Conservation (phyloP, 2,797 vertebrate species). For the Rhadinocentrus ornatus region DNA sequence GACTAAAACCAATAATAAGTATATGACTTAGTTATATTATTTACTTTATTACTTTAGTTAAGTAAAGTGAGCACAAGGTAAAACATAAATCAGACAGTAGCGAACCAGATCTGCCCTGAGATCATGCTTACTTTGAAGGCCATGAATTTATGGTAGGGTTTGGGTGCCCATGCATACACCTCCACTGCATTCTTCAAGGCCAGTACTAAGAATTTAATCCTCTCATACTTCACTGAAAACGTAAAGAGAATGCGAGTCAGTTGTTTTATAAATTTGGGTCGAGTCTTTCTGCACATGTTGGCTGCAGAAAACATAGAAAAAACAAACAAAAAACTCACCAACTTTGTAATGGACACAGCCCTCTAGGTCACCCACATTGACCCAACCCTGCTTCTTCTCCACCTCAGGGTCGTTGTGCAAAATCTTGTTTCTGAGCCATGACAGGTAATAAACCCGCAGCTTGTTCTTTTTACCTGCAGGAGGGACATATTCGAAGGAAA, state of each 20-base stretch:
- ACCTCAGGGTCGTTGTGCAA: constrained; percentile 94
- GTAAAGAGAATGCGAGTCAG: not conserved
- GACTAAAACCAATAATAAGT: constrained; percentile 75
- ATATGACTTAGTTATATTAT: not conserved
- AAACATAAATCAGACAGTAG: not conserved
- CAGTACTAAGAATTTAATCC: constrained; percentile 93
- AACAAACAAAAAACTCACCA: constrained; percentile 74
- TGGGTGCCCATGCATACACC: constrained; percentile 95
- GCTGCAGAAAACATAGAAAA: not conserved
- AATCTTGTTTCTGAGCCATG: constrained; percentile 94
- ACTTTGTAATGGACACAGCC: constrained; percentile 93
- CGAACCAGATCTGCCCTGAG: not conserved
- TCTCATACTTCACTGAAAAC: constrained; percentile 90
- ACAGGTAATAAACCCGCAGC: constrained; percentile 92
- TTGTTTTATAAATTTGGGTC: not conserved
- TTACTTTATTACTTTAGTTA: no score
- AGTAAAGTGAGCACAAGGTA: not conserved
- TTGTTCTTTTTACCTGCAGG: constrained; percentile 91
- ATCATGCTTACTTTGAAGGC: constrained; percentile 88
- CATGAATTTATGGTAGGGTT: constrained; percentile 97
- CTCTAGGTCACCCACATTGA: constrained; percentile 93
- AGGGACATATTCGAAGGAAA: not conserved
- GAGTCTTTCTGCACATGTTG: not conserved
- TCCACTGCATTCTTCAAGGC: constrained; percentile 92
- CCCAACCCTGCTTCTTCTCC: constrained; percentile 96